Evolutionary conservation across 2,113 vertebrate species (phyloP), one percentile per base, ranked within the genome.

Genomic region (Pterocles burchelli): DNA sequence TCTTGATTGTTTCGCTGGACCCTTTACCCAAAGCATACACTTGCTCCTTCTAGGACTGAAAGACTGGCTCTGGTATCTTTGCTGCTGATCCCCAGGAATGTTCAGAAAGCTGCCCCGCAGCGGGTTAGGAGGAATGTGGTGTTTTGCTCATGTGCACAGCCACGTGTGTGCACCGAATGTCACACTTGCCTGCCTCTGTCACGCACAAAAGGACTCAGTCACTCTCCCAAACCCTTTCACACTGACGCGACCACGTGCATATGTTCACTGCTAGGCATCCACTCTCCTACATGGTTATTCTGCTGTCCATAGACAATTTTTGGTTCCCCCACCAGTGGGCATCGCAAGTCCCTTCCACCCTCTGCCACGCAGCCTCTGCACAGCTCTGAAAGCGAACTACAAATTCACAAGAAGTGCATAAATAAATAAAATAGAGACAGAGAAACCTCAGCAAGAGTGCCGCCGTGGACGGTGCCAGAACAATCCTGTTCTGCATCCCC

Each of bases 221-320:
- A 5, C 25, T 74, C 48, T 46, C 28, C 48, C 33, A 61, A 61
- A 34, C 24, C 3, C 63, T 48, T 45, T n/a, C 65, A 55, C 4
- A 1, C 46, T 66, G 31, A 29, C 57, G 31, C 0, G 9, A 57
- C 41, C 41, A 13, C 15, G 4, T 31, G 13, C 10, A 10, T 2
- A 2, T 18, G 9, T 22, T 8, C 36, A 20, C 46, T 51, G 48
- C 28, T 52, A 45, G 1, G 7, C 26, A 57, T 46, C 65, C 22
- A 6, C 57, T 58, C 31, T 62, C 70, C 57, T 36, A 7, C 0
- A 0, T 11, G n/a, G 55, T 70, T 74, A 15, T 54, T 83, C 51
- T 59, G 43, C 48, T 83, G 13, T 7, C 36, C 15, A 3, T 9
- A 43, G 49, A 4, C 2, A 41, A 5, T 45, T 81, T 54, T 63